A percentile compares a stretch with the other conserved stretches of the same genome.
Evolutionary conservation across 2,797 vertebrate genomes (phyloP).

Genomic region (Urocyon cinereoargenteus): DNA sequence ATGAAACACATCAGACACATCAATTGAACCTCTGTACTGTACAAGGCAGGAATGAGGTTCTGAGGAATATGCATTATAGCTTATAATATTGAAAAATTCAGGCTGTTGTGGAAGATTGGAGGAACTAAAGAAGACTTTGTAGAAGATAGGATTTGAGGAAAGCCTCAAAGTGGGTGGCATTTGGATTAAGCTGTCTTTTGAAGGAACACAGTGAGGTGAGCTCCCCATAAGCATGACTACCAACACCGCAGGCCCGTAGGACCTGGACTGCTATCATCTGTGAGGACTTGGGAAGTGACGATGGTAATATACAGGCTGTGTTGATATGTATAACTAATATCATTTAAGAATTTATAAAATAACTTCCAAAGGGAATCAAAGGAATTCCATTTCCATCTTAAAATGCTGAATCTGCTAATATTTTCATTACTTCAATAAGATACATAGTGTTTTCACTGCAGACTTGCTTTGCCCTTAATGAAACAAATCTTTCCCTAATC

Average conservation of each 20-base stretch:
- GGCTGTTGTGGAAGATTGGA: background rate
- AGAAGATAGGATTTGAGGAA: background rate
- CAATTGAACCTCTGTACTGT: background rate
- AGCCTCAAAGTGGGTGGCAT: background rate
- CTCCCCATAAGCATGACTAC: accelerated
- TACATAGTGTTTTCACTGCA: background rate
- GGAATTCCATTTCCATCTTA: background rate
- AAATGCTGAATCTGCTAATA: background rate
- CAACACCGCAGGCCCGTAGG: too few relatives aligned
- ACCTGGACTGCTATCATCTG: background rate
- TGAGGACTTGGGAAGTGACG: background rate
- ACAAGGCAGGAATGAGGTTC: background rate
- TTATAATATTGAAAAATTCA: background rate
- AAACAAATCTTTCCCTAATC: background rate
- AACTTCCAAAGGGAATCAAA: background rate
- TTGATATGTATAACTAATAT: background rate
- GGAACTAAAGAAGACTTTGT: background rate
- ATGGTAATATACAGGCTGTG: too few relatives aligned
- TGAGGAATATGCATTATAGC: background rate
- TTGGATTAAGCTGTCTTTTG: background rate
- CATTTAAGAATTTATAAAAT: background rate
- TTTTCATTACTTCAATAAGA: background rate
- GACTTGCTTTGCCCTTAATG: background rate
- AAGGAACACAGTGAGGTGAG: background rate
- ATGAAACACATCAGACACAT: background rate